Evolutionary conservation across 2,113 vertebrate genomes (phyloP).

Genomic region (Spea bombifrons): DNA sequence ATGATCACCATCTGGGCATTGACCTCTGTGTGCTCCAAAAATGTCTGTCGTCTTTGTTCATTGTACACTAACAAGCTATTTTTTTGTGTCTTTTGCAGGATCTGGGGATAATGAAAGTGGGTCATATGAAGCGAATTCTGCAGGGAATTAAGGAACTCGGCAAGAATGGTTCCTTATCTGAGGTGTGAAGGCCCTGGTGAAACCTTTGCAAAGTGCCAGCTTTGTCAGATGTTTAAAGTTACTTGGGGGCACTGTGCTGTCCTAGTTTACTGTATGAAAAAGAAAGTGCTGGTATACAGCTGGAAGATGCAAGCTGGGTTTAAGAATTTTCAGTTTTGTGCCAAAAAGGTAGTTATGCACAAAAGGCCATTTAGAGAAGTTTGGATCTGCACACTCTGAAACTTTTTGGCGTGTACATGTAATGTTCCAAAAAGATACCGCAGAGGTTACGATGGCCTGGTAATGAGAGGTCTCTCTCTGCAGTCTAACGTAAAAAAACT

Average conservation of each 20-base stretch:
- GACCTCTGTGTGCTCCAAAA: too few relatives aligned
- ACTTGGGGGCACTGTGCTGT: constrained; percentile 51
- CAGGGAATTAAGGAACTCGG: constrained; percentile 98
- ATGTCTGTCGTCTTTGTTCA: too few relatives aligned
- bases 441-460: constrained; percentile 62
- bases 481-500: constrained; percentile 44
- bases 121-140: constrained; percentile 99
- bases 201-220: constrained; percentile 52
- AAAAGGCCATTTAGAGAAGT: constrained; percentile 67
- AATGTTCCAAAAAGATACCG: constrained; percentile 53
- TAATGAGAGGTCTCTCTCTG: constrained; percentile 48
- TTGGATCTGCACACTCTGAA: constrained; percentile 65
- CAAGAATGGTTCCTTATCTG: constrained; percentile 75
- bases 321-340: constrained; percentile 64
- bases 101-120: constrained; percentile 99
- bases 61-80: constrained; percentile 45
- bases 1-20: too few relatives aligned
- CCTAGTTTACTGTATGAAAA: constrained; percentile 54
- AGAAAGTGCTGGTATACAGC: constrained; percentile 53
- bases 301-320: constrained; percentile 53
- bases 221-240: constrained; percentile 53
- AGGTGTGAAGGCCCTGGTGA: constrained; percentile 71
- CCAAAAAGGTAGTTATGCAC: constrained; percentile 61
- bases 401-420: constrained; percentile 6
- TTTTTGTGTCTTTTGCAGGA: constrained; percentile 68